Evolutionary conservation across 2,888 invertebrate genomes (phyloP), one percentile per base, ranked within the genome.

Genomic region (Andricus curvator): DNA sequence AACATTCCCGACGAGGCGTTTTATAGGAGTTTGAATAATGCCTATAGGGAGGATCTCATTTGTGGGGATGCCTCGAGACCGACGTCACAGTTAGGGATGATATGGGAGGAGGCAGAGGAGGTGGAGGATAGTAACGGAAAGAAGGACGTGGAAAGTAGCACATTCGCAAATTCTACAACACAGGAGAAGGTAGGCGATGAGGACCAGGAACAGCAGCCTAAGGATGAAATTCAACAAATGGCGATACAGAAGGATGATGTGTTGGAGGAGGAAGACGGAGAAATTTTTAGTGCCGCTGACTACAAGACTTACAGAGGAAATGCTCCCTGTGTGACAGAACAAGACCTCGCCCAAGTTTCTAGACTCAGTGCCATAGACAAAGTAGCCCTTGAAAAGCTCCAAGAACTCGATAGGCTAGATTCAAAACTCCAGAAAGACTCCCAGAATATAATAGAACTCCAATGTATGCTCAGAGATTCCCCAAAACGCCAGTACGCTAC

Each of bases 11-110:
- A 97, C 89, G 97, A 97, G 93, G 97, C 97, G 37, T 98, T 97
- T 92, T 98, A 98, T 92, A 95, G 96, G 87, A 97, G 97, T 90
- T 93, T 98, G 70, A 98, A 98, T 93, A 97, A 97, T 93, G 97
- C 97, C 64, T 97, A 97, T 92, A 94, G 97, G 78, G 97, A 97
- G 85, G 97, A 97, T 89, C 93, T 96, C 81, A 96, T 96, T 44
- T 94, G 94, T 85, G 95, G 94, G 33, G 91, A 92, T 65, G 93
- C 94, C 25, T 95, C 95, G 25, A 94, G 95, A 84, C 95, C 96
- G 80, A 93, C 95, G 83, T 96, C 96, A 77, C 96, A 97, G 87
- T 93, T 97, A 85, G 97, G 96, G 83, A 97, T 97, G 96, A 97
- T 97, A 87, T 97, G 97, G 96, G 97, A 97, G 92, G 96, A 96